Percentiles rank a stretch among this genome's conserved stretches.
phyloP scores from a whole-genome alignment of 2,888 invertebrate species.

The Xanthia icteritia region DNA sequence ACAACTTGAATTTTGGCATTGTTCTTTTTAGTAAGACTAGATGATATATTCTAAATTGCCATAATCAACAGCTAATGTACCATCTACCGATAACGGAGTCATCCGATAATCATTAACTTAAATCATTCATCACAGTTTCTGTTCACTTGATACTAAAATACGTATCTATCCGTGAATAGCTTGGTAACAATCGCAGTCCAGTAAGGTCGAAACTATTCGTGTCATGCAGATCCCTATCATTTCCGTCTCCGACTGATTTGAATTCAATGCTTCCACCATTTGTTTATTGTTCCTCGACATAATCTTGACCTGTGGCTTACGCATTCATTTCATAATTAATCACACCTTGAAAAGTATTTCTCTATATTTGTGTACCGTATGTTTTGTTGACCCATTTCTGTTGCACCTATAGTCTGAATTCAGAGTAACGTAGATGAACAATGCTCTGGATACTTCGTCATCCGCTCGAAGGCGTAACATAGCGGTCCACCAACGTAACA shows the following conservation, averaged over 20 bases:
- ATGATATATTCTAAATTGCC: slow-evolving; percentile 6
- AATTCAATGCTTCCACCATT: slow-evolving; percentile 72
- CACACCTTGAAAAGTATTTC: slow-evolving; percentile 40
- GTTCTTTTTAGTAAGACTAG: neutral
- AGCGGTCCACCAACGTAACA: slow-evolving; percentile 85
- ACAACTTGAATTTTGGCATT: neutral
- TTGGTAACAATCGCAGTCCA: slow-evolving; percentile 52
- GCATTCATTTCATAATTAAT: slow-evolving; percentile 55
- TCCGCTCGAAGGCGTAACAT: slow-evolving; percentile 78
- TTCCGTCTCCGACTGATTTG: slow-evolving; percentile 71
- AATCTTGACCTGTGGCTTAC: slow-evolving; percentile 64
- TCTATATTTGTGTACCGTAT: slow-evolving; percentile 14
- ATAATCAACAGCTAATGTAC: slow-evolving; percentile 12
- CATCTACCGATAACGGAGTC: slow-evolving; percentile 42
- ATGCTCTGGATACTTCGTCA: slow-evolving; percentile 70
- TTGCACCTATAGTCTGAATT: slow-evolving; percentile 40
- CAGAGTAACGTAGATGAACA: slow-evolving; percentile 61
- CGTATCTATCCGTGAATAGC: slow-evolving; percentile 38
- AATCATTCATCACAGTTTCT: slow-evolving; percentile 43
- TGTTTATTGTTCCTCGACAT: slow-evolving; percentile 65
- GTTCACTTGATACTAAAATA: slow-evolving; percentile 43
- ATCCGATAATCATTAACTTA: slow-evolving; percentile 32
- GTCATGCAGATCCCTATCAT: slow-evolving; percentile 66
- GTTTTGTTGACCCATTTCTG: slow-evolving; percentile 50
- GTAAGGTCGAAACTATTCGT: slow-evolving; percentile 70